Conservation (phyloP, 2,113 vertebrate genomes). For the Chrysemys picta region DNA sequence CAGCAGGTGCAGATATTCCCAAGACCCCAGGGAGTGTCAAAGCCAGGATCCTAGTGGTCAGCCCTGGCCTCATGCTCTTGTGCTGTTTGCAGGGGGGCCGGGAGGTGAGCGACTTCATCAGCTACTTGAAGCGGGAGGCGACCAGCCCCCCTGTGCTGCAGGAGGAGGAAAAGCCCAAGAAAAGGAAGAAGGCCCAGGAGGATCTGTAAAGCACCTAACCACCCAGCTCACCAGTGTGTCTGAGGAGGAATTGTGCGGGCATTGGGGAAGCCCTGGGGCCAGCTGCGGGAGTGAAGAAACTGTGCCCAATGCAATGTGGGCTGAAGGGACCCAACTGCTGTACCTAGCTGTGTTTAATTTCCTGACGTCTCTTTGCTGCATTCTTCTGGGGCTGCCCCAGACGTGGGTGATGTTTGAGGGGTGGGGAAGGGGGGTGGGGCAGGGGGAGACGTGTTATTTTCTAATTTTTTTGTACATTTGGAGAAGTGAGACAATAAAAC, state of each 20-base stretch:
- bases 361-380: conserved; percentile 80
- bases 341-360: conserved; percentile 77
- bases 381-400: conserved; percentile 81
- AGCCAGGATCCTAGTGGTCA: neutral
- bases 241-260: conserved; percentile 65
- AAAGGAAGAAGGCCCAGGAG: conserved; percentile 92
- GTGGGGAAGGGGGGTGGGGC: conserved; percentile 55
- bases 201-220: conserved; percentile 79
- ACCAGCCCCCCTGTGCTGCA: conserved; percentile 85
- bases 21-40: fast-evolving
- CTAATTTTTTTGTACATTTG: conserved; percentile 90
- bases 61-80: neutral
- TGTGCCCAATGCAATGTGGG: conserved; percentile 34
- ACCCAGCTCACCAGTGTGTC: conserved; percentile 31
- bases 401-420: conserved; percentile 76
- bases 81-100: conserved; percentile 89
- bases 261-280: conserved; percentile 66
- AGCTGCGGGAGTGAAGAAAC: conserved; percentile 43
- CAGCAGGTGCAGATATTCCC: neutral
- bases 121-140: conserved; percentile 94
- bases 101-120: conserved; percentile 94
- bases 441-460: conserved; percentile 76
- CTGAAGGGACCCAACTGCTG: conserved; percentile 70
- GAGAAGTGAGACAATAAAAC: conserved; percentile 84
- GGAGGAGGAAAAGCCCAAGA: conserved; percentile 89